Evolutionary conservation across 2,888 invertebrate species (phyloP).

Genomic region (Himalopsyche kuldschensis): DNA sequence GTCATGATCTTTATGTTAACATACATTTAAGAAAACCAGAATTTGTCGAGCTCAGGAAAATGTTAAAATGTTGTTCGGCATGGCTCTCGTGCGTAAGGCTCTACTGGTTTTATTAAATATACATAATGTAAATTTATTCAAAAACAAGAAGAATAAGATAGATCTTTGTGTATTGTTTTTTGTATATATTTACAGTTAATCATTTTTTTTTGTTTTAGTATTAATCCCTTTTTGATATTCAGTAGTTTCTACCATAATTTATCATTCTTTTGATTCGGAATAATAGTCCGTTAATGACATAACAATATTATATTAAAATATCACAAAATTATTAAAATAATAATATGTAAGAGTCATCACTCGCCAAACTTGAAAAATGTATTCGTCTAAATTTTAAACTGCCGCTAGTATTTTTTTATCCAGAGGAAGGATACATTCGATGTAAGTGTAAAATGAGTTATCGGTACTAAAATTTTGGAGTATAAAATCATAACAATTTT

Average conservation of each 20-base stretch:
- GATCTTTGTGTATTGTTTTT: constrained; percentile 52
- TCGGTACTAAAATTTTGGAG: background rate
- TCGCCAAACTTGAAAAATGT: constrained; percentile 58
- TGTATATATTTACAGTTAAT: constrained; percentile 63
- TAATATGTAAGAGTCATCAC: constrained; percentile 62
- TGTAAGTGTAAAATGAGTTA: constrained; percentile 44
- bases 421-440: constrained; percentile 65
- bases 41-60: constrained; percentile 15
- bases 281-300: constrained; percentile 53
- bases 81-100: constrained; percentile 40
- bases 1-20: constrained; percentile 49
- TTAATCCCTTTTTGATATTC: constrained; percentile 45
- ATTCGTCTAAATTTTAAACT: background rate
- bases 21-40: constrained; percentile 36
- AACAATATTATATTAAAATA: constrained; percentile 62
- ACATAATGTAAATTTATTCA: constrained; percentile 32
- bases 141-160: constrained; percentile 36
- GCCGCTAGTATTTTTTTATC: constrained; percentile 47
- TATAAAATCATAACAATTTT: background rate
- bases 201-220: constrained; percentile 59
- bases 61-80: constrained; percentile 41
- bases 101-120: constrained; percentile 19
- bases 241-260: constrained; percentile 35
- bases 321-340: constrained; percentile 55
- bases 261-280: constrained; percentile 59